Conservation (phyloP, 2,888 invertebrate genomes). For the Clunio marinus region DNA sequence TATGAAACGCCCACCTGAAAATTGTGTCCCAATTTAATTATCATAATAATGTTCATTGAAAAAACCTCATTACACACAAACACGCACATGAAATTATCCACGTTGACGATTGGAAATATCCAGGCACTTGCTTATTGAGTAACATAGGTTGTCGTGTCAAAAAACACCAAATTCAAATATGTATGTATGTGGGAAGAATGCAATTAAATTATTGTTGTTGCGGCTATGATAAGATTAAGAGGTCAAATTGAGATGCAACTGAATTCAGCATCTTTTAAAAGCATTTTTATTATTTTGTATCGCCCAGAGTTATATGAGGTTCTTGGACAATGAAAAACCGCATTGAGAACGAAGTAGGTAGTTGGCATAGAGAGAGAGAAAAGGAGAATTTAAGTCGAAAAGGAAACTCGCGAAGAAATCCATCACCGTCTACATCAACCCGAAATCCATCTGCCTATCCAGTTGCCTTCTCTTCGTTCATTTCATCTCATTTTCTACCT, state of each 20-base stretch:
- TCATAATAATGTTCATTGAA: slow-evolving; percentile 19
- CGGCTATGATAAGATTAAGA: neutral
- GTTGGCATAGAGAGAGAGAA: no score
- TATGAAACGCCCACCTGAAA: slow-evolving; percentile 32
- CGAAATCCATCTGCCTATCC: slow-evolving; percentile 33
- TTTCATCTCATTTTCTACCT: slow-evolving; percentile 26
- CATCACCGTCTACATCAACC: neutral
- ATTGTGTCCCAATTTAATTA: slow-evolving; percentile 38
- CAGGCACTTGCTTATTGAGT: no score
- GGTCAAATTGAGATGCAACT: no score
- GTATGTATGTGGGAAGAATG: no score
- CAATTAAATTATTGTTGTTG: no score
- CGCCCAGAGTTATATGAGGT: no score
- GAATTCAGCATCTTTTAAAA: no score
- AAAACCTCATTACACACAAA: slow-evolving; percentile 35
- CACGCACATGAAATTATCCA: neutral
- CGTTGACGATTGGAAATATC: slow-evolving; percentile 1
- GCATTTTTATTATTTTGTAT: no score
- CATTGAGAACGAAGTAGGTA: slow-evolving; percentile 1
- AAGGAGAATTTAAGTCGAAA: slow-evolving; percentile 6
- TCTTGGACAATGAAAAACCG: neutral
- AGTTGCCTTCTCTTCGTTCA: neutral
- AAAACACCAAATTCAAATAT: no score
- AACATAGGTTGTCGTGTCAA: no score
- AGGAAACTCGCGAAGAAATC: slow-evolving; percentile 7